phyloP scores from a whole-genome alignment of 2,888 invertebrate species.

The Argyresthia albistria region DNA sequence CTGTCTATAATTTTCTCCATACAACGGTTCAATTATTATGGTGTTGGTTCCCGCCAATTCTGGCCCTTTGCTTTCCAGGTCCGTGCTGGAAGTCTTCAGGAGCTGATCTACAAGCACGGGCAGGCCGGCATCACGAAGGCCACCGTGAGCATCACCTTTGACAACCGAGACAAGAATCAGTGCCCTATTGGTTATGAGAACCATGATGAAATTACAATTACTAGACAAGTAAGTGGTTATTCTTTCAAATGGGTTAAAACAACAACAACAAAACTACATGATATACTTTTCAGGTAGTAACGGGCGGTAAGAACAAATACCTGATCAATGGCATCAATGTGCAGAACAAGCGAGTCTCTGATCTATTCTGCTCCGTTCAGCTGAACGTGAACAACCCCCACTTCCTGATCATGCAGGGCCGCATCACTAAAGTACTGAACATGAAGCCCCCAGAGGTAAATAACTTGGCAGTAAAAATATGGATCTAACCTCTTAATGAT shows the following conservation, averaged over 20 bases:
- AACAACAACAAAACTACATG: too few species aligned
- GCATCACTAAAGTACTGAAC: constrained; percentile 98
- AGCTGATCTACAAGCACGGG: constrained; percentile 97
- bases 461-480: neutral
- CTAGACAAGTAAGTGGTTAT: constrained; percentile 79
- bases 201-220: constrained; percentile 91
- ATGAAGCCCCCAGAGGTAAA: constrained; percentile 97
- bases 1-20: constrained; percentile 7
- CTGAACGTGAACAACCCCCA: constrained; percentile 99
- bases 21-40: too few species aligned
- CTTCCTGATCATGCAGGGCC: constrained; percentile 99
- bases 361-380: constrained; percentile 96
- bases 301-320: constrained; percentile 94
- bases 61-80: constrained; percentile 73
- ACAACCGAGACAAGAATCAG: constrained; percentile 86
- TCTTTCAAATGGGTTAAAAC: too few species aligned
- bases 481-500: too few species aligned
- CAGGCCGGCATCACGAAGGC: constrained; percentile 97
- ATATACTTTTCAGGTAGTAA: constrained; percentile 74
- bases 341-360: constrained; percentile 90
- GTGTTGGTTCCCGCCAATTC: too few species aligned
- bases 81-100: constrained; percentile 90
- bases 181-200: constrained; percentile 94
- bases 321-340: constrained; percentile 94
- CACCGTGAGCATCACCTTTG: constrained; percentile 95